These are phyloP conservation scores for Rallus limicola DNA, from an alignment of 2,113 vertebrate species.

Conservation along the genomic window DNA sequence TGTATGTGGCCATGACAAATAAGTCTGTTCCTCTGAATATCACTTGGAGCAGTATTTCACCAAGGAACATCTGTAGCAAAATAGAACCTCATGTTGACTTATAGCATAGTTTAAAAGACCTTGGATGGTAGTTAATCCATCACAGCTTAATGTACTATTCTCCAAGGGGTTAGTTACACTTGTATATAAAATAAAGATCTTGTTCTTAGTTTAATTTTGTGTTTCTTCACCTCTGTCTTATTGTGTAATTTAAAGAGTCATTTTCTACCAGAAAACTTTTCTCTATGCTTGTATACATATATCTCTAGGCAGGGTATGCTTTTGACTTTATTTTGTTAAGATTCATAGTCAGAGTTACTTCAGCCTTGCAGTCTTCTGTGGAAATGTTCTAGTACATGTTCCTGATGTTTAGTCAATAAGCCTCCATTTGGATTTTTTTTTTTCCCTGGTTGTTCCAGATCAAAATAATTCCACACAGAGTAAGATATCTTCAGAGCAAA, in stretches of 20 bases:
- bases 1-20: background rate
- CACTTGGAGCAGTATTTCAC: background rate
- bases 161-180: background rate
- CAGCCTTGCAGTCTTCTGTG: background rate
- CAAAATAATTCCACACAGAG: background rate
- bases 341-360: background rate
- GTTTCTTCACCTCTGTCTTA: background rate
- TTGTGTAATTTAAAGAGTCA: background rate
- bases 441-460: background rate
- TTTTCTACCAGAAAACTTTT: background rate
- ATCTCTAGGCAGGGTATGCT: rapidly evolving
- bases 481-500: background rate
- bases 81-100: background rate
- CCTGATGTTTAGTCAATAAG: background rate
- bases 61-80: background rate
- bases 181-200: background rate
- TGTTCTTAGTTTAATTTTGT: background rate
- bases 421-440: background rate
- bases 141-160: background rate
- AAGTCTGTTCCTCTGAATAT: background rate
- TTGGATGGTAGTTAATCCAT: background rate
- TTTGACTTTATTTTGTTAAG: background rate
- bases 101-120: background rate
- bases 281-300: too few species aligned
- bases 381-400: background rate